Base-by-base conservation (phyloP, 2,888 invertebrate genomes). In the Aphrophora alni region DNA sequence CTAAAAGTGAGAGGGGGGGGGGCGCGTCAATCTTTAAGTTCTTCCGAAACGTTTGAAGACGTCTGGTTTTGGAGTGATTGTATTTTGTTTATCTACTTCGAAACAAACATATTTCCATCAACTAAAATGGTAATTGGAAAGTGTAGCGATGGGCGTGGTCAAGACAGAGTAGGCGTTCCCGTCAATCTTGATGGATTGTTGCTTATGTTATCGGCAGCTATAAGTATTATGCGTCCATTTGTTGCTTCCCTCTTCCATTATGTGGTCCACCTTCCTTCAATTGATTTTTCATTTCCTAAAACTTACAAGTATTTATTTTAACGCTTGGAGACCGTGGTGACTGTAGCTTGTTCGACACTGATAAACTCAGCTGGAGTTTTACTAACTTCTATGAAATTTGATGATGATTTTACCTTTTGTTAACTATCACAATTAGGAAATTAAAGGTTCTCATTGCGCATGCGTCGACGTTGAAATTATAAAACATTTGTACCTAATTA, bases 51-150 rank as follows among this genome's bases (percentile, higher is more conserved):
- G n/a, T n/a, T 10, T 59, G 59, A 59, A 59, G 44, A 44, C 44
- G 59, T 59, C 21, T 59, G 14, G 59, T 8, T 59, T 21, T 8
- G 59, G n/a, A 59, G 21, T 59, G 59, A 59, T 59, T 59, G 59
- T 59, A 59, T 59, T 59, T 59, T n/a, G 59, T 14, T 59, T 59
- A 59, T 59, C 59, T 21, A 59, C 73, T 78, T 59, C 73, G 73
- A 78, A 78, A 78, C 78, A 78, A 78, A 78, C 78, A 73, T 68
- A 78, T 78, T 78, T 73, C 78, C 78, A 78, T 78, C 78, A 78
- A 78, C 78, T 59, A 78, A 78, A 78, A 78, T 78, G 78, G 73
- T 78, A 73, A 78, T 78, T 78, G 78, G 78, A 78, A 59, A 78
- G 78, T 78, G 78, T 78, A 78, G 78, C 28, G 27, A 73, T 33